These are phyloP conservation scores for Rhea americana DNA, from an alignment of 2,113 vertebrate species.

Conservation along the genomic window DNA sequence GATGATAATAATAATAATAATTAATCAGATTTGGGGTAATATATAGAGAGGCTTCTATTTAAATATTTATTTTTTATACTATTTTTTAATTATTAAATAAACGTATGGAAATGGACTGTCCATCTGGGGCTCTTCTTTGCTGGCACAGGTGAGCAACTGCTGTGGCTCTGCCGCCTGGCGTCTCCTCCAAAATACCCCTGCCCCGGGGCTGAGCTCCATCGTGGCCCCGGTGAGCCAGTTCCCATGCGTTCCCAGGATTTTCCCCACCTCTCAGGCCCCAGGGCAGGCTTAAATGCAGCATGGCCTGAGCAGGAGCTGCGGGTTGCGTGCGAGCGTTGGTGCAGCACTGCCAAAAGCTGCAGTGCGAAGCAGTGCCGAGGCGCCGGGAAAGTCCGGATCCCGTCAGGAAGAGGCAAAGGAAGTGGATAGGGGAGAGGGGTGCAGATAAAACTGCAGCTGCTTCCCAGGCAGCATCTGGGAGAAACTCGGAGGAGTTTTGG, in stretches of 20 bases:
- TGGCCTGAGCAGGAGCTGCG: neutral
- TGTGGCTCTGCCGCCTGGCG: no score
- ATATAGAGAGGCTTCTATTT: constrained; percentile 53
- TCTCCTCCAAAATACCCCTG: accelerated
- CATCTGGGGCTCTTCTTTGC: neutral
- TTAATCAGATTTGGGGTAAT: constrained; percentile 47
- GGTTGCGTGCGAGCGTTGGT: neutral
- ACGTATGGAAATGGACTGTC: neutral
- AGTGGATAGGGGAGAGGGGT: neutral
- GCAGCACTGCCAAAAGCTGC: neutral
- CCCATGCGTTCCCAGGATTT: no score
- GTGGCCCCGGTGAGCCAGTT: no score
- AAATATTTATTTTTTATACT: constrained; percentile 72
- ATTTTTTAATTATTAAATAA: constrained; percentile 36
- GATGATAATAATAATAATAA: constrained; percentile 35
- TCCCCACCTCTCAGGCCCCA: no score
- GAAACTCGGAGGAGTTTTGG: constrained; percentile 9
- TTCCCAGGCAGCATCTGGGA: constrained; percentile 31
- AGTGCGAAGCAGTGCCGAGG: neutral
- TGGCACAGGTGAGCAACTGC: no score
- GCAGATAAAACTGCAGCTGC: neutral
- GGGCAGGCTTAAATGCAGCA: neutral
- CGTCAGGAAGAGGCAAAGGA: neutral
- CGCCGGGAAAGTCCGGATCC: accelerated
- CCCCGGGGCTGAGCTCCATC: accelerated